Conservation (phyloP, 92 coral and sea anemone genomes). For the Actinernus sp. region DNA sequence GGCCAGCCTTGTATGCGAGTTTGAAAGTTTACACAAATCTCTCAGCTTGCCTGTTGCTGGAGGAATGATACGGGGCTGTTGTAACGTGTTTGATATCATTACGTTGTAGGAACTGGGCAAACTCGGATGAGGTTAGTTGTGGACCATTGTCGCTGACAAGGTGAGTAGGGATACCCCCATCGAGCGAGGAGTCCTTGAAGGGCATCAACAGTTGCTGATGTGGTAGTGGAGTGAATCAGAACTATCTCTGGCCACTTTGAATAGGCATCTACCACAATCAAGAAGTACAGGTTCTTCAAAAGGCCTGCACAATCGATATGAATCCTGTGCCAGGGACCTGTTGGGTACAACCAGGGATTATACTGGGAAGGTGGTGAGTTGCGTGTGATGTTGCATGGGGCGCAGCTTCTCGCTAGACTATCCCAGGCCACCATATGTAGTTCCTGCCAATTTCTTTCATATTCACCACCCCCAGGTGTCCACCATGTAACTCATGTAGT, state of each 20-base stretch:
- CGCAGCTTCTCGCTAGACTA: too few relatives aligned
- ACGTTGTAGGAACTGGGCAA: constrained; percentile 13
- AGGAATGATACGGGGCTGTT: constrained; percentile 36
- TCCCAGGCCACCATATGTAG: too few relatives aligned
- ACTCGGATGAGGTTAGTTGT: constrained; percentile 27
- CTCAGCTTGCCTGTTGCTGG: constrained; percentile 61
- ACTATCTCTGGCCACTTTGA: constrained; percentile 32
- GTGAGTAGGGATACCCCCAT: constrained; percentile 12
- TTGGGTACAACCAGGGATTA: constrained; percentile 36
- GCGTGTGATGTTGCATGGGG: too few relatives aligned
- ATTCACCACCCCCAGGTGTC: too few relatives aligned
- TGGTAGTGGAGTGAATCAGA: constrained; percentile 32
- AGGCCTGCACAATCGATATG: constrained; percentile 49
- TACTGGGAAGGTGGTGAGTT: constrained; percentile 36
- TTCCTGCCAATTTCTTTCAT: too few relatives aligned
- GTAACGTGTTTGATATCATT: constrained; percentile 32
- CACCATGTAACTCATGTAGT: too few relatives aligned
- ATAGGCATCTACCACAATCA: constrained; percentile 28
- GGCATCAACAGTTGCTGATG: constrained; percentile 18
- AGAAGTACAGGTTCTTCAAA: constrained; percentile 6
- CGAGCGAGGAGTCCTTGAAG: constrained; percentile 13
- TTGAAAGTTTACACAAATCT: constrained; percentile 45
- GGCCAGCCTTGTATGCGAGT: constrained; percentile 16
- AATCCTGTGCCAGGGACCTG: constrained; percentile 35
- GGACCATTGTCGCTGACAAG: constrained; percentile 46